A percentile compares a stretch with the other conserved stretches of the same genome.
Evolutionary conservation across 1,140 invertebrate genomes (phyloP).

Genomic region (Bombus fervidus): DNA sequence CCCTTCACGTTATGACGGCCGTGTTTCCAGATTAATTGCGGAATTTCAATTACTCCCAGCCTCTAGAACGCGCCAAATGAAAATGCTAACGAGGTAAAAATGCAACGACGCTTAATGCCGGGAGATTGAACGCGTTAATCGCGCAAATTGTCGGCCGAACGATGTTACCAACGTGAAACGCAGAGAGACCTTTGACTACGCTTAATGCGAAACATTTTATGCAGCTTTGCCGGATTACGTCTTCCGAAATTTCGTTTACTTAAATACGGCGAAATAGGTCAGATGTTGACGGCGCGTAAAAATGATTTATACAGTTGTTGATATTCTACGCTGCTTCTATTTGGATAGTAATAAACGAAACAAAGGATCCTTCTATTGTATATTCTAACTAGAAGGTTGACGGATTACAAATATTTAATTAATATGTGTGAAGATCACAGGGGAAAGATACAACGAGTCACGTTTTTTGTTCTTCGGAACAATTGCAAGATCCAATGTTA

Average conservation of each 20-base stretch:
- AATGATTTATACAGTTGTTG: too few species aligned
- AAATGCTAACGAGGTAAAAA: constrained; percentile 35
- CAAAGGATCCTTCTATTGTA: too few species aligned
- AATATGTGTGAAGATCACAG: too few species aligned
- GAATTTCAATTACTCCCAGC: neutral
- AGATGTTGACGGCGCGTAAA: too few species aligned
- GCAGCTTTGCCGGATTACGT: neutral
- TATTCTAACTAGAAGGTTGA: too few species aligned
- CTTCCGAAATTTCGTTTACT: neutral
- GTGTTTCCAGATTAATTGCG: constrained; percentile 31
- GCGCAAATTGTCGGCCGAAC: neutral
- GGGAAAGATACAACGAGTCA: too few species aligned
- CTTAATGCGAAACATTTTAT: neutral
- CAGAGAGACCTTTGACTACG: neutral
- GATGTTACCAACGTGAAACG: neutral
- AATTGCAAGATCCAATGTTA: too few species aligned
- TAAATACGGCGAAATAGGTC: too few species aligned
- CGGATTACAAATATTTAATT: too few species aligned
- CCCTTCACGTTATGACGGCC: neutral
- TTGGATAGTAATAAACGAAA: too few species aligned
- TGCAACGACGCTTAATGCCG: neutral
- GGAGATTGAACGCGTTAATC: constrained; percentile 9
- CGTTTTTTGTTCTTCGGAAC: too few species aligned
- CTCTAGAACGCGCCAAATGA: neutral
- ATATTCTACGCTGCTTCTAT: too few species aligned